Evolutionary conservation across 2,113 vertebrate genomes (phyloP).

Genomic region (Actenoides lindsayi): DNA sequence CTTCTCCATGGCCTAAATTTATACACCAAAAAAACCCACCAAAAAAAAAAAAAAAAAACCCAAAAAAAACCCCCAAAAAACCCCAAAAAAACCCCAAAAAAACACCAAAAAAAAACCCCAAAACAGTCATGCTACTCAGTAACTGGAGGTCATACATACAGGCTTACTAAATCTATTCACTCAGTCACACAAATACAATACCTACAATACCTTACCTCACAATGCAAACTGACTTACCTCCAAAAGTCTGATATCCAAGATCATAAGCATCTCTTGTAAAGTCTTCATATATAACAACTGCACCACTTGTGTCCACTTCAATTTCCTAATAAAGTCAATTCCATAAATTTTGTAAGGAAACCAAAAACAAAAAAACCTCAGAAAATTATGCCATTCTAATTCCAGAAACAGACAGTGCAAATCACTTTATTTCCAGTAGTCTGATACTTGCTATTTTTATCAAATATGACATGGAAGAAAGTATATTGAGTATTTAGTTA

Average conservation of each 20-base stretch:
- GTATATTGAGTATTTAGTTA: neutral
- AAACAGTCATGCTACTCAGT: neutral
- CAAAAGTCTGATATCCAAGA: slow-evolving; percentile 68
- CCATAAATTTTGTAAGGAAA: neutral
- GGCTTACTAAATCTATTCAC: neutral
- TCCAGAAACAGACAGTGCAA: neutral
- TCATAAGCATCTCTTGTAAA: slow-evolving; percentile 74
- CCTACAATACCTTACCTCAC: neutral
- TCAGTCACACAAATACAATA: neutral
- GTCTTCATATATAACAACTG: slow-evolving; percentile 67
- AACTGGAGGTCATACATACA: neutral
- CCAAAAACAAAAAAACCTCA: neutral
- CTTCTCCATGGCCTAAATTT: neutral
- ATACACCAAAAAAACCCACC: neutral
- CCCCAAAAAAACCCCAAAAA: neutral
- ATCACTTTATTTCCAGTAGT: neutral
- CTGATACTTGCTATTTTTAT: neutral
- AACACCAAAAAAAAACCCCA: no score
- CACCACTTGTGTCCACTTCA: slow-evolving; percentile 63
- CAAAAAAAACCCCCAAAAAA: neutral
- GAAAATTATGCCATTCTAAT: neutral
- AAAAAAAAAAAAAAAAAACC: neutral
- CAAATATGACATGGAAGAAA: neutral
- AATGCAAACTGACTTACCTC: slow-evolving; percentile 55
- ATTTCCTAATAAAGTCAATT: slow-evolving; percentile 60